A percentile compares a stretch with the other conserved stretches of the same genome.
These are phyloP conservation scores for Oryctes rhinoceros DNA, from an alignment of 1,140 invertebrate genomes.

Conservation along the genomic window DNA sequence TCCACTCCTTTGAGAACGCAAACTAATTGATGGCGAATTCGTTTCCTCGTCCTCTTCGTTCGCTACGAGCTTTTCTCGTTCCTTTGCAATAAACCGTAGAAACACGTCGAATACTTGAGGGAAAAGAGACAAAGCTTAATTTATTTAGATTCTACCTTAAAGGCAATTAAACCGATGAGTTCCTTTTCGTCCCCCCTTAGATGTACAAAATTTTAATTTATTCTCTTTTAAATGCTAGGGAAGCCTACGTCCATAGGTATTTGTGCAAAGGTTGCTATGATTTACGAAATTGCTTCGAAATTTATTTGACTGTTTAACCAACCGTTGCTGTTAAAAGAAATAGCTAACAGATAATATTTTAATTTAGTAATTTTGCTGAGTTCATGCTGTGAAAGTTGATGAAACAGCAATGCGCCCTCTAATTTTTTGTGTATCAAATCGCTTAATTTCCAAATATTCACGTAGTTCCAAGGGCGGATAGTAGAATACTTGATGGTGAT, in stretches of 20 bases:
- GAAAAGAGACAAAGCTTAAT: background rate
- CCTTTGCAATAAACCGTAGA: background rate
- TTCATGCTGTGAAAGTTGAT: no score
- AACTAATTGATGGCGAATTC: constrained; percentile 18
- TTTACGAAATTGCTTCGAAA: no score
- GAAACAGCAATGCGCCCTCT: no score
- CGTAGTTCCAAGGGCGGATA: no score
- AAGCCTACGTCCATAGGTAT: background rate
- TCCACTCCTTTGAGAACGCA: background rate
- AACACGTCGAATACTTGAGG: background rate
- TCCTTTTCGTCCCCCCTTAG: background rate
- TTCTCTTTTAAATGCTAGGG: background rate
- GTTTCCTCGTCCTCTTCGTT: background rate
- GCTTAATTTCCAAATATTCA: no score
- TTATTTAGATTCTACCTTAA: constrained; percentile 18
- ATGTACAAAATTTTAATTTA: background rate
- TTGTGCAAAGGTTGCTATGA: no score
- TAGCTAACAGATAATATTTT: no score
- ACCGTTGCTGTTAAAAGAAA: no score
- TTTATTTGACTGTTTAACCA: no score
- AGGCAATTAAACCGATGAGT: constrained; percentile 7
- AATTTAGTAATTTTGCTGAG: no score
- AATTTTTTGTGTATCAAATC: no score
- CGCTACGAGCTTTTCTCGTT: background rate
- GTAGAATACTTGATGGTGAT: no score